Evolutionary conservation across 2,888 invertebrate genomes (phyloP), one percentile per base, ranked within the genome.

Genomic region (Cephus spinipes): DNA sequence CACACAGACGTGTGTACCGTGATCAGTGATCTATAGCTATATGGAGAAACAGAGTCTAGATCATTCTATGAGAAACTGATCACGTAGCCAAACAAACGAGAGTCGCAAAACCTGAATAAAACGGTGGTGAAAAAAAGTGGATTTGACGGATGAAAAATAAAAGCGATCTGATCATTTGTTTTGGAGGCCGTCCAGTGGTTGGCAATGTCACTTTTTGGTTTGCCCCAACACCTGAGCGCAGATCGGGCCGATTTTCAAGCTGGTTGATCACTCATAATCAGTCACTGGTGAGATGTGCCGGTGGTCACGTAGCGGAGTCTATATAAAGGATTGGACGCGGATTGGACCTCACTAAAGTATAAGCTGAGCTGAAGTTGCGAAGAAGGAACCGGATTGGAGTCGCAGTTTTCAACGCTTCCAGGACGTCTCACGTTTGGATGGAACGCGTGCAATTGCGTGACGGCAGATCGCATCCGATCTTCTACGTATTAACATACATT

Each of bases 291-390:
- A 33, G 74, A 74, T 74, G 74, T 74, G 74, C 74, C 35, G n/a
- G n/a, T 35, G 23, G 74, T 74, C 74, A 74, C 74, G 74, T 74
- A 74, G 74, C 35, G 30, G 74, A 74, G 74, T 74, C 71, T 71
- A 74, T 74, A 74, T 74, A 74, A 74, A 74, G 74, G 74, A 33
- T 40, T 30, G 74, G n/a, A 35, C n/a, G 23, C 6, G 36, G 36
- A 40, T 74, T 71, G 32, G 32, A 71, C 71, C 71, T 31, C 33
- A 32, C 32, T 33, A 71, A 71, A 71, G 71, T 71, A 71, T 33
- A 71, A 31, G 71, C 71, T 33, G 71, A 71, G 71, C 33, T 23
- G 31, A 30, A 33, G 32, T 33, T 31, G 31, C 71, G 71, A 71
- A 12, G 71, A 55, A 55, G 55, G 23, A 55, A 55, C 55, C 23